Evolutionary conservation across 92 coral and sea anemone species (phyloP).

Genomic region (Meandrina meandrites): DNA sequence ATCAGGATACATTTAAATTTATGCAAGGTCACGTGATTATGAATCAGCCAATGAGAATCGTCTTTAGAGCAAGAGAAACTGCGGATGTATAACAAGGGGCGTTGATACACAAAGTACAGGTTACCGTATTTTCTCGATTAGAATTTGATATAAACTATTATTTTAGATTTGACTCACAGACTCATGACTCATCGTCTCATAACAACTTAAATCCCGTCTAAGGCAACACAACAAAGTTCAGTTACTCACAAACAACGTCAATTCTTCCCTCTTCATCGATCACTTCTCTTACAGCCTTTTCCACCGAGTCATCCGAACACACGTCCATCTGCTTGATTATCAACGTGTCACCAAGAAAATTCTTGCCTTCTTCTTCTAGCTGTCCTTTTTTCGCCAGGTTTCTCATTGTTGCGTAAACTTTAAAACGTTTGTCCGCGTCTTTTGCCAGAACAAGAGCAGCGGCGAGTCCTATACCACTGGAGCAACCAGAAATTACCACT

Average conservation of each 20-base stretch:
- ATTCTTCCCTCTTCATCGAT: slow-evolving; percentile 73
- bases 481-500: slow-evolving; percentile 85
- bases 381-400: slow-evolving; percentile 66
- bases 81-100: no score
- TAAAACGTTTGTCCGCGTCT: slow-evolving; percentile 75
- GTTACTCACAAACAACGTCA: slow-evolving; percentile 78
- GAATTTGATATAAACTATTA: no score
- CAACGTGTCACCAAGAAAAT: slow-evolving; percentile 68
- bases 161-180: no score
- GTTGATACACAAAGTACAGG: no score
- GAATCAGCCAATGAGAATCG: no score
- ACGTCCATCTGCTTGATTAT: slow-evolving; percentile 78
- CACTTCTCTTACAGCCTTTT: slow-evolving; percentile 66
- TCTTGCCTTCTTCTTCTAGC: slow-evolving; percentile 72
- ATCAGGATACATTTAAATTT: no score
- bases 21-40: no score
- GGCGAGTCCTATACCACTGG: slow-evolving; percentile 84
- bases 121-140: no score
- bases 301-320: slow-evolving; percentile 81
- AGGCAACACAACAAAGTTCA: no score
- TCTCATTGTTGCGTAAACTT: slow-evolving; percentile 91
- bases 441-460: slow-evolving; percentile 81
- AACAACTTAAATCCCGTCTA: no score
- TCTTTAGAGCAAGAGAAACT: no score
- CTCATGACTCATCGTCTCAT: no score